A percentile compares a stretch with the other conserved stretches of the same genome.
Conservation (phyloP, 2,113 vertebrate species). For the Corydoras maculifer region DNA sequence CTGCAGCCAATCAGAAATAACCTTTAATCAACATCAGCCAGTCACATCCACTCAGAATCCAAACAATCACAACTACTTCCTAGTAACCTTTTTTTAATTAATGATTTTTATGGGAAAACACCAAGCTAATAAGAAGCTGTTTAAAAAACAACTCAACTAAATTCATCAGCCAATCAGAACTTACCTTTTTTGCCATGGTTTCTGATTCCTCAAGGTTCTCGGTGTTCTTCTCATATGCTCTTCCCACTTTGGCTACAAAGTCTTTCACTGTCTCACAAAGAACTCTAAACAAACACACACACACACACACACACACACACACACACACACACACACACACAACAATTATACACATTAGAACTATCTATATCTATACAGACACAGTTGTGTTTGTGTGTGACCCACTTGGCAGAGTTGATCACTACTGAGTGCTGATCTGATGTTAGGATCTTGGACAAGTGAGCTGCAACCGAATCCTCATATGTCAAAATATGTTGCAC, state of each 20-base stretch:
- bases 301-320: slow-evolving; percentile 52
- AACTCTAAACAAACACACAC: slow-evolving; percentile 50
- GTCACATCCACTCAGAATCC: neutral
- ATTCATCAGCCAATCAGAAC: slow-evolving; percentile 15
- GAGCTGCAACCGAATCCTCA: slow-evolving; percentile 92
- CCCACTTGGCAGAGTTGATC: slow-evolving; percentile 94
- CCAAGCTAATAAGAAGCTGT: too few relatives aligned
- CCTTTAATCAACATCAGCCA: neutral
- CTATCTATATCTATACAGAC: neutral
- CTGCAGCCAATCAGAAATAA: slow-evolving; percentile 53
- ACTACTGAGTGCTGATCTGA: slow-evolving; percentile 97
- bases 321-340: neutral
- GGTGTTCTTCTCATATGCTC: slow-evolving; percentile 86
- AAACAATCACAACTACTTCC: too few relatives aligned
- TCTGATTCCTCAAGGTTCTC: slow-evolving; percentile 88
- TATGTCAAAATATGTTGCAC: slow-evolving; percentile 94
- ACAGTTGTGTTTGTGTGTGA: slow-evolving; percentile 7
- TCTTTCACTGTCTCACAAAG: slow-evolving; percentile 97
- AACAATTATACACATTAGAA: neutral
- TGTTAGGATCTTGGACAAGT: slow-evolving; percentile 92
- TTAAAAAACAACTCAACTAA: neutral
- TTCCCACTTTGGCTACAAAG: slow-evolving; percentile 92
- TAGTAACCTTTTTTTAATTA: too few relatives aligned
- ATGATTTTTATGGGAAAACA: too few relatives aligned
- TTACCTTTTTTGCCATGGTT: slow-evolving; percentile 92